Conservation (phyloP, 37 sponge, comb jelly and placozoan species). For the Lycopodina hypogea region DNA sequence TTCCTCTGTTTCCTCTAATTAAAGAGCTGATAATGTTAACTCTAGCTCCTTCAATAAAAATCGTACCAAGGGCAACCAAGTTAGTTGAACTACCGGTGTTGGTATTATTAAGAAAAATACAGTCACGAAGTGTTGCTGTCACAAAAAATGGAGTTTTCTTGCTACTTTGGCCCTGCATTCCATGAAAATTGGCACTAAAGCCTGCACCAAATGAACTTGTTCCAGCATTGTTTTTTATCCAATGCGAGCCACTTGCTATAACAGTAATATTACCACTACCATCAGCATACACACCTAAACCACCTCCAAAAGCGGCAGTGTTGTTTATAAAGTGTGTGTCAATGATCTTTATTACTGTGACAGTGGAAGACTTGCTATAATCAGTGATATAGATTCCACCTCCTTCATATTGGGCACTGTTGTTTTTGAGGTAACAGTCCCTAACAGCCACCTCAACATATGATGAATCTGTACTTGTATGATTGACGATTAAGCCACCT, state of each 20-base stretch:
- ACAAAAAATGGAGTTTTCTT: background rate
- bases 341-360: background rate
- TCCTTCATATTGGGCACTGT: background rate
- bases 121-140: background rate
- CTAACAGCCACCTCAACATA: background rate
- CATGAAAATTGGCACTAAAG: background rate
- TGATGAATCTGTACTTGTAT: background rate
- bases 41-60: background rate
- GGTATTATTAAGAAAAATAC: background rate
- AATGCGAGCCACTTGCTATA: background rate
- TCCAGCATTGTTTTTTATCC: background rate
- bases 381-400: background rate
- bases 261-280: background rate
- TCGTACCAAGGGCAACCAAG: background rate
- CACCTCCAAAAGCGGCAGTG: background rate
- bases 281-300: background rate
- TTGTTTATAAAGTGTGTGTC: background rate
- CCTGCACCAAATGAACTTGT: constrained; percentile 1
- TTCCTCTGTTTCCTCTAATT: background rate
- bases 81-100: background rate
- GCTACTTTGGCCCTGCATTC: background rate
- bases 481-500: background rate
- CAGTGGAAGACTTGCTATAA: background rate
- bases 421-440: background rate
- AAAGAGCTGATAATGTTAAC: background rate